Base-by-base conservation (phyloP, 2,797 vertebrate species). In the Momotus momota region DNA sequence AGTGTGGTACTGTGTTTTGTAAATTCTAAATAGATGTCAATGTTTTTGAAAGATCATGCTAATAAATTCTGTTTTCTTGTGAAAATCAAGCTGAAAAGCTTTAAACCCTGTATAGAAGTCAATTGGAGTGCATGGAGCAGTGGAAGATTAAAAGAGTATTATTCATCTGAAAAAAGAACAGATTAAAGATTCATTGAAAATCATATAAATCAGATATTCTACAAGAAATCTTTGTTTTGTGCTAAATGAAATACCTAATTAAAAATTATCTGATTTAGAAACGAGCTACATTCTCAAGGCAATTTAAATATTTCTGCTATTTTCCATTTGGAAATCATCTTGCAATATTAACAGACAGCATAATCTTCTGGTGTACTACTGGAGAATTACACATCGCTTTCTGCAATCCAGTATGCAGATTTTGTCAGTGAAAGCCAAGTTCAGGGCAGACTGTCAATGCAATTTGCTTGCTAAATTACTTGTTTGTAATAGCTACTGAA, bases 191-290 rank as follows among this genome's bases (percentile, higher is more conserved):
- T 69, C 14, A 60, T 11, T 41, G 20, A 33, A 79, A 89, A 86
- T 51, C 2, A 9, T 43, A 81, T 57, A 60, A 64, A 79, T 27
- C 22, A 45, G 10, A 21, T 85, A 91, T 86, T 54, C 52, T 45
- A 75, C 14, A 84, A 70, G 14, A 5, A 64, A 82, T 38, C 41
- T 65, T 90, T 73, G 29, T 33, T 66, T 52, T 61, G 16, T 11
- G 7, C 12, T 35, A 90, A 65, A 35, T 40, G 9, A 67, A 95
- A 73, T 29, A 62, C 6, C 27, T 86, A 66, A 54, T 66, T 82
- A 73, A 78, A 84, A 64, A 66, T 38, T 49, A 81, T 25, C 49
- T 87, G 41, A 86, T 94, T 92, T 77, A 86, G 43, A 94, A 94
- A 61, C 17, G 88, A 88, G 61, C 9, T 49, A 19, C 25, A 52